These are phyloP conservation scores for Tiliacea citrago DNA, from an alignment of 2,888 invertebrate species.

Conservation along the genomic window DNA sequence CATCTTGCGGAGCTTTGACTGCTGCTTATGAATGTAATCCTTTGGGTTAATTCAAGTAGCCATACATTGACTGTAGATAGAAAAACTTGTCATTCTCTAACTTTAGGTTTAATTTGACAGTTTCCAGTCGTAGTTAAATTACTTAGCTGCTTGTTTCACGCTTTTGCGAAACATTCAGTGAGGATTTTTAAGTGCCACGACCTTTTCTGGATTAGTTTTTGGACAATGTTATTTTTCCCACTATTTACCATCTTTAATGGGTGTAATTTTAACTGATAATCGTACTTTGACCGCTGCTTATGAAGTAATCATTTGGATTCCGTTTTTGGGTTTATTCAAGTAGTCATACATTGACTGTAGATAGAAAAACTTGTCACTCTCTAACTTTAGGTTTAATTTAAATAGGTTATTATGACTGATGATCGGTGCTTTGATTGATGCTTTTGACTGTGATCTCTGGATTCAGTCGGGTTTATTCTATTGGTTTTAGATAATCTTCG, in stretches of 20 bases:
- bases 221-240: conserved; percentile 20
- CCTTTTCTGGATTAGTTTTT: conserved; percentile 36
- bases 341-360: neutral
- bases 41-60: neutral
- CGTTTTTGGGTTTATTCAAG: neutral
- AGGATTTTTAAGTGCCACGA: conserved; percentile 49
- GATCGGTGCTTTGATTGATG: neutral
- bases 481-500: neutral
- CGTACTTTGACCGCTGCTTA: neutral
- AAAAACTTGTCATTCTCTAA: neutral
- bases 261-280: conserved; percentile 15
- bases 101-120: neutral
- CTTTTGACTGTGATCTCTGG: neutral
- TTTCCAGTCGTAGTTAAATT: neutral
- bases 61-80: neutral
- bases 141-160: conserved; percentile 74
- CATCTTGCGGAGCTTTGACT: no score
- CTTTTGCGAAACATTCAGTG: conserved; percentile 70
- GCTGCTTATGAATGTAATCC: neutral
- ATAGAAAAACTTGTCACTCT: neutral
- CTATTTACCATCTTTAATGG: conserved; percentile 1
- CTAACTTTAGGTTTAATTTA: neutral
- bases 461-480: neutral
- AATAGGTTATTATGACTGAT: neutral
- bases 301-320: neutral